Evolutionary conservation across 2,888 invertebrate species (phyloP).

Genomic region (Himalopsyche japonica): DNA sequence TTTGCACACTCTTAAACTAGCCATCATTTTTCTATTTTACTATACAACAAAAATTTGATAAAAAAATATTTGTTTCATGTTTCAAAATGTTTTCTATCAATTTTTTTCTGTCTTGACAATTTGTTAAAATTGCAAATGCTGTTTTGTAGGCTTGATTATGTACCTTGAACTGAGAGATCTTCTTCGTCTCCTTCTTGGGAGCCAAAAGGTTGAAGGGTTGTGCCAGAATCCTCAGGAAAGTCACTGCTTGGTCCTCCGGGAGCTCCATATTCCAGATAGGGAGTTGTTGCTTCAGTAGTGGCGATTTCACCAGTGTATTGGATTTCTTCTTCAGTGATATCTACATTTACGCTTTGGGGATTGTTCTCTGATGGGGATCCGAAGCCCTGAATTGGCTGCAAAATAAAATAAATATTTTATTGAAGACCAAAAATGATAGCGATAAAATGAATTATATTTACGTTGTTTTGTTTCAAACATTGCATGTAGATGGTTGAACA

Average conservation of each 20-base stretch:
- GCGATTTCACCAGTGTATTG: conserved; percentile 36
- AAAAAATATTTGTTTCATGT: too few relatives aligned
- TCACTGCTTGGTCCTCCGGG: conserved; percentile 54
- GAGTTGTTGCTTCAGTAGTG: conserved; percentile 33
- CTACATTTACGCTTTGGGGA: conserved; percentile 15
- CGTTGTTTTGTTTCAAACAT: too few relatives aligned
- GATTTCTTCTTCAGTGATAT: conserved; percentile 37
- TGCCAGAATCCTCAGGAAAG: conserved; percentile 20
- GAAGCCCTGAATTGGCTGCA: not conserved
- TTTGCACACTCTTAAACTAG: too few relatives aligned
- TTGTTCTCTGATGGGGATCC: not conserved
- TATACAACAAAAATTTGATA: too few relatives aligned
- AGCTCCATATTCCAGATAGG: conserved; percentile 55
- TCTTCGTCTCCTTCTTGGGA: conserved; percentile 11
- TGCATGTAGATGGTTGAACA: too few relatives aligned
- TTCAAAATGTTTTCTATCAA: too few relatives aligned
- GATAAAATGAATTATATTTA: too few relatives aligned
- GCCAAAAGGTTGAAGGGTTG: not conserved
- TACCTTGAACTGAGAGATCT: conserved; percentile 36
- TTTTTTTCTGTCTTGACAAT: too few relatives aligned
- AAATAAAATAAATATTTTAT: not conserved
- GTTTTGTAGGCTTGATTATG: too few relatives aligned
- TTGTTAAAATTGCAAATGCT: too few relatives aligned
- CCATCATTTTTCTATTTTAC: too few relatives aligned
- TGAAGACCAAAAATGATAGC: too few relatives aligned